phyloP scores from a whole-genome alignment of 2,888 invertebrate genomes.

The Chloroclystis v-ata region DNA sequence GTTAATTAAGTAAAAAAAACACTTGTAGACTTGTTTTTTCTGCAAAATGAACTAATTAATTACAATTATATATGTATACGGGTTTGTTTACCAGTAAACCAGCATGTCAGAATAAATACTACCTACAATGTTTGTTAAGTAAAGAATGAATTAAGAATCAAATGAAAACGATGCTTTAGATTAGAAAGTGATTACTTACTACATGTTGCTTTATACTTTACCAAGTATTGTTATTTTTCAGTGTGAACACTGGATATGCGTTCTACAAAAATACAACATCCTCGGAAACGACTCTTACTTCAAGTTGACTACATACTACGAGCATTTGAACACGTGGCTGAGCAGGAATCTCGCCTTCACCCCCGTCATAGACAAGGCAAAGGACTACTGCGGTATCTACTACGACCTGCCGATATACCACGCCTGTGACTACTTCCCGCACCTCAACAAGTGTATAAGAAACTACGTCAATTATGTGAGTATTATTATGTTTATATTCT shows the following conservation, averaged over 20 bases:
- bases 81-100: too few relatives aligned
- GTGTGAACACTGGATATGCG: constrained; percentile 4
- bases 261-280: neutral
- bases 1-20: too few relatives aligned
- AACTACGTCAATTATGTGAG: constrained; percentile 1
- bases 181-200: too few relatives aligned
- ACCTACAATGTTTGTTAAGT: too few relatives aligned
- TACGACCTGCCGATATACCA: constrained; percentile 1
- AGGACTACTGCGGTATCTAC: neutral
- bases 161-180: too few relatives aligned
- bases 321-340: neutral
- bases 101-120: too few relatives aligned
- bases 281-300: neutral
- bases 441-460: constrained; percentile 1
- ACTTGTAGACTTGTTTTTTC: too few relatives aligned
- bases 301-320: neutral
- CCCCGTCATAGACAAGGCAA: neutral
- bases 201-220: neutral
- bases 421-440: constrained; percentile 2
- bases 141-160: too few relatives aligned
- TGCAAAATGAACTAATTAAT: too few relatives aligned
- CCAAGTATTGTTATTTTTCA: too few relatives aligned
- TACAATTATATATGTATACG: too few relatives aligned
- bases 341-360: neutral
- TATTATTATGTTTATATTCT: neutral